These are phyloP conservation scores for Tachina lurida DNA, from an alignment of 2,888 invertebrate species.

Conservation along the genomic window DNA sequence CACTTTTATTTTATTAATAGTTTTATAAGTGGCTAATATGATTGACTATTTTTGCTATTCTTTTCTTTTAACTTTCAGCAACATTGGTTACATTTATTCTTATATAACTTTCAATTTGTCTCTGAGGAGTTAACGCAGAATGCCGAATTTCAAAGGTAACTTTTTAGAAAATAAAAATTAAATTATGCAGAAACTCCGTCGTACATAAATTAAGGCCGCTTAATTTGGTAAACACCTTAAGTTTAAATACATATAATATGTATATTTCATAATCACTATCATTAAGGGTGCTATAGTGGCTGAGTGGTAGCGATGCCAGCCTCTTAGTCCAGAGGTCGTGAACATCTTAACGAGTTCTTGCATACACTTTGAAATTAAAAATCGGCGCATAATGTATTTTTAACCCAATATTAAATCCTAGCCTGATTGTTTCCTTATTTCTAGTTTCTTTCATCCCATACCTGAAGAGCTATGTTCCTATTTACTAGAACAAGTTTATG, in stretches of 20 bases:
- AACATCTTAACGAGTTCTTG: too few relatives aligned
- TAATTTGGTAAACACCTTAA: too few relatives aligned
- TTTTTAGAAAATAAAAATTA: slow-evolving; percentile 4
- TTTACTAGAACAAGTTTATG: slow-evolving; percentile 80
- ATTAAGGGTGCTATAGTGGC: too few relatives aligned
- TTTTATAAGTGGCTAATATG: background rate
- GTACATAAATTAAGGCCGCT: background rate
- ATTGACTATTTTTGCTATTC: background rate
- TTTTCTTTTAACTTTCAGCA: slow-evolving; percentile 74
- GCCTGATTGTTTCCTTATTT: slow-evolving; percentile 23
- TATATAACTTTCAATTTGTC: slow-evolving; percentile 79
- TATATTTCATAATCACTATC: too few relatives aligned
- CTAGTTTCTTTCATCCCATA: slow-evolving; percentile 79
- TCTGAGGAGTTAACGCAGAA: slow-evolving; percentile 74
- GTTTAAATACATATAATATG: too few relatives aligned
- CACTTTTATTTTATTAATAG: background rate
- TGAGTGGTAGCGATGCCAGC: too few relatives aligned
- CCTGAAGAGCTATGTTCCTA: slow-evolving; percentile 81
- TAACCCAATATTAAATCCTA: background rate
- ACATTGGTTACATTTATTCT: slow-evolving; percentile 79
- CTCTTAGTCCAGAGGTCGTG: too few relatives aligned
- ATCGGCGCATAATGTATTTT: too few relatives aligned
- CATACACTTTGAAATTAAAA: too few relatives aligned
- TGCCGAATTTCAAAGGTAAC: slow-evolving; percentile 76
- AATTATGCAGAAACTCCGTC: background rate